Conservation (phyloP, 2,797 vertebrate genomes). For the Pangasius sanitwongsei region DNA sequence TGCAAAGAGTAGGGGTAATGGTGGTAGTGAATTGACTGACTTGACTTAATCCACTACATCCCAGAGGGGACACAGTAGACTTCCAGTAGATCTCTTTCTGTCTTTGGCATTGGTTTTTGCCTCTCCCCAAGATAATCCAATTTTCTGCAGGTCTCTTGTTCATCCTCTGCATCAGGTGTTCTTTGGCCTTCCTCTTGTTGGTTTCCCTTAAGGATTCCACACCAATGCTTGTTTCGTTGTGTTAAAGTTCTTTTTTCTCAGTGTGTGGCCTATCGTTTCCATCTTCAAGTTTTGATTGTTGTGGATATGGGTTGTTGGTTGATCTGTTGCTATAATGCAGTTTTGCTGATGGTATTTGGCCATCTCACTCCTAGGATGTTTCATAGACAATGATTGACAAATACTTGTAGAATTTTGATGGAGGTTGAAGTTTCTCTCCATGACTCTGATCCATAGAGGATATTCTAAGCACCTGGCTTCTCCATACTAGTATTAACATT, state of each 20-base stretch:
- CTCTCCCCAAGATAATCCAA: neutral
- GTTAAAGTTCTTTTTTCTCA: neutral
- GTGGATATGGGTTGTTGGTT: neutral
- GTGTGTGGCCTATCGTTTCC: neutral
- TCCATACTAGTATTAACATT: too few species aligned
- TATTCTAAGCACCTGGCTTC: neutral
- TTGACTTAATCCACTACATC: neutral
- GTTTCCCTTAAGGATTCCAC: neutral
- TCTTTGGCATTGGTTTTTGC: neutral
- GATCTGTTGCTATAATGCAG: neutral
- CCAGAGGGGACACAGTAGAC: neutral
- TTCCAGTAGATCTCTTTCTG: neutral
- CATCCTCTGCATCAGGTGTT: neutral
- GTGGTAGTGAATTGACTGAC: neutral
- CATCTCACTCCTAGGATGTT: neutral
- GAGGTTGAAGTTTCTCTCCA: neutral
- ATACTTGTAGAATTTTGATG: neutral
- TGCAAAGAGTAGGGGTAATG: neutral
- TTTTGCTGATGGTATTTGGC: neutral
- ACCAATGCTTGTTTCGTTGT: neutral
- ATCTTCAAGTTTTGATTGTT: neutral
- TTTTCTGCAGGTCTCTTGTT: neutral
- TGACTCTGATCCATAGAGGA: neutral
- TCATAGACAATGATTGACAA: neutral
- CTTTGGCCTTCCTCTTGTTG: neutral